Base-by-base conservation (phyloP, 2,113 vertebrate genomes). In the Mionectes macconnelli region DNA sequence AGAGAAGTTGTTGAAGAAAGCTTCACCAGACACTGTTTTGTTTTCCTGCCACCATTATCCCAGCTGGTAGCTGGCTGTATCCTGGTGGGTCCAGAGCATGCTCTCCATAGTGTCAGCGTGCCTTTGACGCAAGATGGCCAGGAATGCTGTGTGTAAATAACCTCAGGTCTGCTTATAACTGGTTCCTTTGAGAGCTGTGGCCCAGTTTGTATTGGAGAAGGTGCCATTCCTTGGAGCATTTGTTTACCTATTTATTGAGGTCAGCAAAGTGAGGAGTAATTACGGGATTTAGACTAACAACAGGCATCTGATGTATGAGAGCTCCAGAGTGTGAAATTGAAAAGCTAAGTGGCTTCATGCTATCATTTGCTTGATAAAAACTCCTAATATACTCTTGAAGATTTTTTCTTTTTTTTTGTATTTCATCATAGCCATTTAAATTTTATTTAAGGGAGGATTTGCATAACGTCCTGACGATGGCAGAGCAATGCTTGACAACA, bases 241-340 rank as follows among this genome's bases (percentile, higher is more conserved):
- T 83, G 93, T 97, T 97, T 81, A 97, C 90, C 97, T 97, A 93
- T 92, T 95, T 96, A 72, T 84, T 84, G 83, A 86, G 95, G 96
- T 97, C 96, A 82, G 90, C 56, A 97, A 91, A 95, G 72, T 95
- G 93, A 93, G 90, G 84, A 94, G 74, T 94, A 94, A 95, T 95
- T 97, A 84, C 0, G 3, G 92, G 89, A 72, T 94, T 97, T 95
- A 94, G 96, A 76, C 80, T 97, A 75, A 84, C 94, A 91, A 86
- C 94, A 79, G 95, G 92, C 94, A 63, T 95, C 87, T 97, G 87
- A 89, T 96, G 64, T 87, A 35, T 85, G 78, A 97, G 93, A 95
- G 78, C 94, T 66, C 25, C 94, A 84, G 97, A 90, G 97, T 97
- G 94, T 98, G 97, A 98, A 97, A 97, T 97, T 97, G 97, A 94